Conservation (phyloP, 2,888 invertebrate species). For the Xiphydria camelus region DNA sequence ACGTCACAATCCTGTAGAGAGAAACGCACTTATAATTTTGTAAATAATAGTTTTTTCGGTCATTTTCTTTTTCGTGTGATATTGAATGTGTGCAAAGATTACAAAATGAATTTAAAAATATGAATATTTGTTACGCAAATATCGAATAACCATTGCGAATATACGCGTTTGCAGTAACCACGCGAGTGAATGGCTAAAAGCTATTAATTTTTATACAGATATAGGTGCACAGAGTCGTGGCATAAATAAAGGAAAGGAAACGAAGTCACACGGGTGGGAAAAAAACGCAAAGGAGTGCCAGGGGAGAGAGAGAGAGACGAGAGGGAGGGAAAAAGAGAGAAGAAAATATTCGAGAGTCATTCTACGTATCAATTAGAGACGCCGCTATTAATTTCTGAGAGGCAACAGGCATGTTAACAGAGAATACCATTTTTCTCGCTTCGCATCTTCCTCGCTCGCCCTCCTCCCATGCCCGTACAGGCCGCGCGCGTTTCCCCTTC, state of each 20-base stretch:
- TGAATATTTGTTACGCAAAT: no score
- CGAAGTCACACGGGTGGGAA: conserved; percentile 4
- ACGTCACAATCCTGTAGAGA: no score
- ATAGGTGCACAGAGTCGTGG: not conserved
- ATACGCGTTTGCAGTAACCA: no score
- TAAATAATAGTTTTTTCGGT: no score
- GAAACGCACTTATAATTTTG: no score
- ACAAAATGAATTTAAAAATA: no score
- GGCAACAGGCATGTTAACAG: conserved; percentile 43
- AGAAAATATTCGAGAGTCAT: conserved; percentile 32
- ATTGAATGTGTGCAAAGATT: no score
- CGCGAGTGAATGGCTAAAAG: no score
- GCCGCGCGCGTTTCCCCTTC: not conserved
- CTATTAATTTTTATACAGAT: no score
- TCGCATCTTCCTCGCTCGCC: conserved; percentile 12
- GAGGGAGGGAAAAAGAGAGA: conserved; percentile 10
- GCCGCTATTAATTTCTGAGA: conserved; percentile 46
- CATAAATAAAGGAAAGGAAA: conserved; percentile 1
- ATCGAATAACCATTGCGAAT: no score
- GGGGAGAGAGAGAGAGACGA: conserved; percentile 4
- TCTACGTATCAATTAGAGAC: conserved; percentile 50
- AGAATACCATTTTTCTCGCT: conserved; percentile 43
- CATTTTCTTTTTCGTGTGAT: no score
- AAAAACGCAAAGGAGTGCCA: conserved; percentile 9
- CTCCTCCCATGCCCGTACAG: conserved; percentile 4